Evolutionary conservation across 2,797 vertebrate species (phyloP), one percentile per base, ranked within the genome.

Genomic region (Gallirallus australis): DNA sequence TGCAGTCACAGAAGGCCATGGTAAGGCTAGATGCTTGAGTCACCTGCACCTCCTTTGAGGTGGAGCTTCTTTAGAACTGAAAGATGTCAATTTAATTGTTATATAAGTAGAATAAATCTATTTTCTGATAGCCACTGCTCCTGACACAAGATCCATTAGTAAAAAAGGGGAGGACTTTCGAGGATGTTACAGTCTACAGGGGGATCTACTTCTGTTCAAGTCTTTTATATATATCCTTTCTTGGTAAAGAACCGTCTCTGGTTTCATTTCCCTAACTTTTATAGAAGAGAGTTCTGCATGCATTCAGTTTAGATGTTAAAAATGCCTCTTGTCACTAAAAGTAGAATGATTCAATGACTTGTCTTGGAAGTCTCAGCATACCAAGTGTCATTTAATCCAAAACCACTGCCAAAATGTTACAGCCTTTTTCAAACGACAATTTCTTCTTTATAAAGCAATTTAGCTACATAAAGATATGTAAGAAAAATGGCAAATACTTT

Each of bases 21-120:
- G 96, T 97, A 97, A 97, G 95, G 94, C 65, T 94, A 97, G 90
- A 86, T 88, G 72, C 57, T 97, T n/a, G 24, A 88, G 85, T 82
- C 28, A 39, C 6, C 81, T 90, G 4, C 35, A n/a, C 87, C 89
- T 94, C 90, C 31, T 56, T 87, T 65, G 95, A 95, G 96, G 89
- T 48, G 12, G 53, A 83, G 6, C 40, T 82, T 73, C 52, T 33
- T 91, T 47, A 77, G 48, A 87, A 60, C 35, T 28, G 27, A 39
- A 89, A 92, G 2, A 42, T 69, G 12, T 61, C 45, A 15, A 3
- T 78, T 88, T 73, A 27, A 12, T 50, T 66, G 15, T 69, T 77
- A 5, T 77, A 5, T 2, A 70, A 85, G 37, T 30, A 3, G 17
- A 60, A 59, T 56, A 60, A 23, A 1, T 70, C 35, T 45, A 7